phyloP scores from a whole-genome alignment of 1,140 invertebrate species.

The Dinoponera quadriceps region DNA sequence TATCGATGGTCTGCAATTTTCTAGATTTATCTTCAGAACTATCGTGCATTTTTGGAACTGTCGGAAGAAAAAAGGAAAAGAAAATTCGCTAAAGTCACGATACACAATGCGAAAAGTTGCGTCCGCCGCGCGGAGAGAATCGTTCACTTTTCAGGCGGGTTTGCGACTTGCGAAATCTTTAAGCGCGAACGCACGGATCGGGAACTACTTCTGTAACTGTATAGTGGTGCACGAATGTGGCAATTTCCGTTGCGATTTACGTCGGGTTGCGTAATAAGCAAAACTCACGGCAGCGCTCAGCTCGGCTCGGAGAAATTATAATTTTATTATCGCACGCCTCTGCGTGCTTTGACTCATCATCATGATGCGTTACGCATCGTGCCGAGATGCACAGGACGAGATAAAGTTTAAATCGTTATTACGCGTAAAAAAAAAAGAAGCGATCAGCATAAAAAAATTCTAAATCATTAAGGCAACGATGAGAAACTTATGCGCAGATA shows the following conservation, averaged over 20 bases:
- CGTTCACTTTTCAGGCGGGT: background rate
- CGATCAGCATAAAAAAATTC: no score
- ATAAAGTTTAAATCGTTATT: constrained; percentile 31
- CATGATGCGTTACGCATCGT: background rate
- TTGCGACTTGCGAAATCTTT: background rate
- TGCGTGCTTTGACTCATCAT: background rate
- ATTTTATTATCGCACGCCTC: background rate
- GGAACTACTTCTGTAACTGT: background rate
- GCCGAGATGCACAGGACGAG: background rate
- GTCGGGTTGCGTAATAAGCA: background rate
- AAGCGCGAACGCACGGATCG: background rate
- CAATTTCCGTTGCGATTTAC: constrained; percentile 19
- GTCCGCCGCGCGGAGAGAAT: background rate
- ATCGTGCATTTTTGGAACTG: background rate
- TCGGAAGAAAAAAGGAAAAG: background rate
- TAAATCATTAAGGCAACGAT: no score
- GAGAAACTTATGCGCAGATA: constrained; percentile 2
- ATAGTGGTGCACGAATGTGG: background rate
- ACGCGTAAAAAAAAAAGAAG: background rate
- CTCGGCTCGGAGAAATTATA: constrained; percentile 16
- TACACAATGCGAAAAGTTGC: background rate
- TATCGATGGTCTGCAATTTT: background rate
- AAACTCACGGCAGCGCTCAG: background rate
- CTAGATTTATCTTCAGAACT: background rate
- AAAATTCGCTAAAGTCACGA: background rate